Base-by-base conservation (phyloP, 1,140 invertebrate genomes). In the Danaus plexippus region DNA sequence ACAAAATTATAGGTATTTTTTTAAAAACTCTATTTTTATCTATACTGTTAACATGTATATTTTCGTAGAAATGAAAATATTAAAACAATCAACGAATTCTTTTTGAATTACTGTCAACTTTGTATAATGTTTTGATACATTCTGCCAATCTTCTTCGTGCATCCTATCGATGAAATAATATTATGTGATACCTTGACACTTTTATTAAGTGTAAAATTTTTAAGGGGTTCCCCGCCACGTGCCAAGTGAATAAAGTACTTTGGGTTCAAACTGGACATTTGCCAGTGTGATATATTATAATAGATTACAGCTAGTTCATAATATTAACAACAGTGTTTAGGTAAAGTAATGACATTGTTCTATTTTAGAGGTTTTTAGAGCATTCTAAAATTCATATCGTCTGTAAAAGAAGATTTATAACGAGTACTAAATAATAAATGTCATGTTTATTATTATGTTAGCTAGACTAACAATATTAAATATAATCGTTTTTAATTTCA, bases 151-250 rank as follows among this genome's bases (percentile, higher is more conserved):
- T 15, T 3, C 15, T 15, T 15, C 22, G 22, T 32, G 22, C 22
- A 32, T 32, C n/a, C n/a, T n/a, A 32, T 32, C 22, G 22, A 32
- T 32, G 22, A 32, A 32, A 32, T 12, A 51, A 51, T 51, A 9
- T 13, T 32, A 15, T 7, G 12, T 18, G 41, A 43, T n/a, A 45
- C 45, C 47, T 22, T 42, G 48, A 42, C 15, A 47, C 41, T 55
- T 43, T 55, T 15, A 43, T 13, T 40, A 55, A 42, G 22, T 52
- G 51, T 59, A 54, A 59, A 59, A 52, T 56, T 57, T 63, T 53
- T 54, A 57, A 59, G 66, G 62, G 62, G 66, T 64, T 64, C 60
- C 59, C 66, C 62, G 54, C 52, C 56, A 61, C 66, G 57, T 51
- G 59, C 54, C 58, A 43, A 57, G 40, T 40, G n/a, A 41, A 41